Evolutionary conservation across 2,797 vertebrate genomes (phyloP), one percentile per base, ranked within the genome.

Genomic region (Cynopterus sphinx): DNA sequence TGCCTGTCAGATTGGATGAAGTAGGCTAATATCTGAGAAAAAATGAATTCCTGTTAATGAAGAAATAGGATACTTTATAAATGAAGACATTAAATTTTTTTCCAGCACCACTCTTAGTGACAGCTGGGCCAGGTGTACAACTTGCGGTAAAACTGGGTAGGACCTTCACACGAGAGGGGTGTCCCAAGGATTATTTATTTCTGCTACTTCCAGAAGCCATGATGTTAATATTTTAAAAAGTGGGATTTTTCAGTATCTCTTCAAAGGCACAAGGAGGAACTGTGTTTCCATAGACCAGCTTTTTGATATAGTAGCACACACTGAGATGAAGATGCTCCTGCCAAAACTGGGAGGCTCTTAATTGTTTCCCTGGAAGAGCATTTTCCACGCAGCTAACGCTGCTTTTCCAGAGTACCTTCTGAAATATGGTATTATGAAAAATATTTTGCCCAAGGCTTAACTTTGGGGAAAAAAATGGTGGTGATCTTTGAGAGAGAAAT

Each of bases 401-500:
- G 19, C 68, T 46, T 95, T 97, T 79, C 53, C 33, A 61, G 74
- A 12, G 61, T n/a, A 67, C 55, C 43, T 87, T 74, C 16, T 79
- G 26, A 89, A 81, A 53, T 36, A n/a, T 0, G 31, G 49, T 87
- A 41, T 73, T 87, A 26, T 81, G 82, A 91, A 77, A 90, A 91
- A 24, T 49, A 19, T 79, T 91, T 89, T 90, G 24, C 41, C 70
- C 8, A 77, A 88, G 28, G 16, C 87, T 93, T 94, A 81, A 90
- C 59, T 95, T 81, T 41, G 39, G 59, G 67, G 68, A 87, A 63
- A 75, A 59, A 75, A 82, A 61, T 51, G 19, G 31, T n/a, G 21
- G 15, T 79, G n/a, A 77, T 90, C 21, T 33, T 73, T 96, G 73
- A 31, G 63, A 41, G 55, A 79, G 71, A 93, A 90, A 79, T 59